A percentile compares a stretch with the other conserved stretches of the same genome.
Conservation (phyloP, 2,888 invertebrate species). For the Limnephilus lunatus region DNA sequence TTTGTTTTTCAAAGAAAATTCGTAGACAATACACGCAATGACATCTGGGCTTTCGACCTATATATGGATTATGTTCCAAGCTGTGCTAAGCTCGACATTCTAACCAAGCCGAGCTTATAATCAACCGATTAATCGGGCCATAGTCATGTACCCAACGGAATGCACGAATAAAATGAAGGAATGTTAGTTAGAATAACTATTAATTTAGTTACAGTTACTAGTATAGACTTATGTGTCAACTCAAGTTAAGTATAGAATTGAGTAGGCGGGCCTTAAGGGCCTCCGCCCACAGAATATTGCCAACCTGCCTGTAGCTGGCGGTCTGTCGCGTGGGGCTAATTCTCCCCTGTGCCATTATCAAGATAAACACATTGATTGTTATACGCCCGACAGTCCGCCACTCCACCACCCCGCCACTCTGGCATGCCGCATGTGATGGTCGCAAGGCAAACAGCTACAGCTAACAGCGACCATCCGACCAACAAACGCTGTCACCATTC, state of each 20-base stretch:
- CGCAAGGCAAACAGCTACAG: conserved; percentile 12
- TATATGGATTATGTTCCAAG: too few relatives aligned
- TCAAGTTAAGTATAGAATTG: background rate
- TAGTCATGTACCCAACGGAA: too few relatives aligned
- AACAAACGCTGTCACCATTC: background rate
- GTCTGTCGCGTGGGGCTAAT: background rate
- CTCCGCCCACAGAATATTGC: background rate
- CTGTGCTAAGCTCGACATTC: too few relatives aligned
- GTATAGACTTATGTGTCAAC: too few relatives aligned
- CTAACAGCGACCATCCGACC: background rate
- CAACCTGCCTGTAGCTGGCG: background rate
- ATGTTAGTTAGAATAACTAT: too few relatives aligned
- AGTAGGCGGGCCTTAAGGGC: background rate
- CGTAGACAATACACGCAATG: too few relatives aligned
- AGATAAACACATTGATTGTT: conserved; percentile 44
- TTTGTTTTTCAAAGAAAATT: too few relatives aligned
- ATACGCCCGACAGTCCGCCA: conserved; percentile 25
- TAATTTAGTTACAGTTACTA: too few relatives aligned
- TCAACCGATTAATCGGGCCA: too few relatives aligned
- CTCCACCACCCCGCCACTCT: background rate
- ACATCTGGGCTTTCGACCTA: too few relatives aligned
- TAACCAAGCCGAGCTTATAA: too few relatives aligned
- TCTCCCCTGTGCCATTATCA: conserved; percentile 46
- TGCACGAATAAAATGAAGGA: too few relatives aligned
- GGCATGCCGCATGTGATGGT: conserved; percentile 18